phyloP scores from a whole-genome alignment of 2,888 invertebrate genomes.

The Troides aeacus region DNA sequence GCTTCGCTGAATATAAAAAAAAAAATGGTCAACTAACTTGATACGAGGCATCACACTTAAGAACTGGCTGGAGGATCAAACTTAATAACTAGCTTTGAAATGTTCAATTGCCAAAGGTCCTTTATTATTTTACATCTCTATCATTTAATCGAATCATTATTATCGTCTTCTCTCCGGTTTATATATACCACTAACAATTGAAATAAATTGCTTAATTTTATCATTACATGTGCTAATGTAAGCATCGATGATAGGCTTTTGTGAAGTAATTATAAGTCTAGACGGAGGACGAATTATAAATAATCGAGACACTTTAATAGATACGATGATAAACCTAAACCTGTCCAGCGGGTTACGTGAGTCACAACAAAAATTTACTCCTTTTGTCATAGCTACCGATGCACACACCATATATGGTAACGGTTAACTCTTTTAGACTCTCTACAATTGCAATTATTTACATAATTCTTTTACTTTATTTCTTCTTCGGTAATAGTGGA shows the following conservation, averaged over 20 bases:
- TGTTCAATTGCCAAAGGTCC: slow-evolving; percentile 65
- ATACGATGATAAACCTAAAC: slow-evolving; percentile 17
- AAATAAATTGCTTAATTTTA: slow-evolving; percentile 34
- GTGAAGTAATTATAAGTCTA: slow-evolving; percentile 18
- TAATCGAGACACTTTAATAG: slow-evolving; percentile 20
- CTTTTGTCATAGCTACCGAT: slow-evolving; percentile 16
- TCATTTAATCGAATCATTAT: slow-evolving; percentile 36
- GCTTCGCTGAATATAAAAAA: background rate
- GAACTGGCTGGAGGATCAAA: slow-evolving; percentile 47
- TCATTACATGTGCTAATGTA: slow-evolving; percentile 26
- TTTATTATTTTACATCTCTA: slow-evolving; percentile 44
- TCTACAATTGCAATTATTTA: background rate
- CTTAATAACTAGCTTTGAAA: slow-evolving; percentile 50
- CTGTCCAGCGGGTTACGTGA: slow-evolving; percentile 11
- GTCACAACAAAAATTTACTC: slow-evolving; percentile 19
- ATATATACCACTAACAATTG: slow-evolving; percentile 6
- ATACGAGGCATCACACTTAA: slow-evolving; percentile 58
- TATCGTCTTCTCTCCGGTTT: slow-evolving; percentile 25
- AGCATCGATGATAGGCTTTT: slow-evolving; percentile 18
- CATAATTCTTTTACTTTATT: background rate
- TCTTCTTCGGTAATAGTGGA: background rate
- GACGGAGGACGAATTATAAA: slow-evolving; percentile 21
- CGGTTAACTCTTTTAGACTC: background rate
- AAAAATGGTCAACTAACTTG: slow-evolving; percentile 54
- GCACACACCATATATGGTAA: background rate